Base-by-base conservation (phyloP, 2,797 vertebrate species). In the Alosa sapidissima region DNA sequence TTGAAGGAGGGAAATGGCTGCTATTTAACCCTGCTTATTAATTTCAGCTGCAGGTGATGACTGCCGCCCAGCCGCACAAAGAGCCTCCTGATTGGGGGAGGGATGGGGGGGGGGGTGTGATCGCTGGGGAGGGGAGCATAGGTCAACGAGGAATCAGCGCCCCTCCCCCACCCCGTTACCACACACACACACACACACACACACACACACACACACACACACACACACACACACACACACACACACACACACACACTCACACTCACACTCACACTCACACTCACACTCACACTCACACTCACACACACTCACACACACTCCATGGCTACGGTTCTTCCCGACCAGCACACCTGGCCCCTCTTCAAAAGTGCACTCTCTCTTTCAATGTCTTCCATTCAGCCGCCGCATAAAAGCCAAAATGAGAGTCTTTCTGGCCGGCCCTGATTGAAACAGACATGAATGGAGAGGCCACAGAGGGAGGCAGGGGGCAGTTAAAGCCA, bases 1-100 rank as follows among this genome's bases (percentile, higher is more conserved):
- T 91, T 92, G 86, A 90, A 90, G 88, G 91, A 89, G 88, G 89
- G 89, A 89, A 85, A 88, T 87, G 85, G 87, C 89, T 88, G 89
- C 89, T 90, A 84, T 90, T 92, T 92, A 90, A 92, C 89, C 85
- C 88, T 85, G 72, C 89, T 88, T 86, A 90, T 86, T 88, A 82
- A 89, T 87, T 88, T 86, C 88, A 48, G 81, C 84, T 85, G 75
- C 75, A 86, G 58, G 87, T 90, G 88, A 90, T 90, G 89, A 90
- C 75, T 72, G 51, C 78, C 65, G 86, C 83, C 82, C 83, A 72
- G 81, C 24, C 10, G 87, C 85, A 89, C 84, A 88, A 89, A 89
- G 85, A 75, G 62, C 24, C 68, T 7, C 13, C 68, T 41, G 68
- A 75, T 41, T 75, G 68, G 84, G 85, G 81, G 62, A 81, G 33